Conservation (phyloP, 2,888 invertebrate genomes). For the Anagyrus pseudococci region DNA sequence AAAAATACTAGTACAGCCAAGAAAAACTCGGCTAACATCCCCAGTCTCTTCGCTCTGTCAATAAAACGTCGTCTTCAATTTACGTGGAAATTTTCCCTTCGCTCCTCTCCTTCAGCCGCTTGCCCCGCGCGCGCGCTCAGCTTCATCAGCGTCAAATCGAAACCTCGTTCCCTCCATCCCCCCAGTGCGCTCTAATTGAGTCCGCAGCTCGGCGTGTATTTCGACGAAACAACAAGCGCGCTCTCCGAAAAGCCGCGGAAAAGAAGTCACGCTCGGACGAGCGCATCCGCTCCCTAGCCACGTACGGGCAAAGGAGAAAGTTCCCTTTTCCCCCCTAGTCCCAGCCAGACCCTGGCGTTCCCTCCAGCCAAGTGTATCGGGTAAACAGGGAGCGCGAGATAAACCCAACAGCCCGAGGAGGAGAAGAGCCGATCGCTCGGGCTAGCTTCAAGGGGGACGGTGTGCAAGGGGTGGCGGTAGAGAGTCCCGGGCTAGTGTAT, state of each 20-base stretch:
- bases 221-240: background rate
- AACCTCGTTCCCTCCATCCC: slow-evolving; percentile 2
- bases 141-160: slow-evolving; percentile 13
- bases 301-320: no score
- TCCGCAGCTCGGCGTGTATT: background rate
- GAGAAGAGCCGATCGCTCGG: background rate
- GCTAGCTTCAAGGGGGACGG: no score
- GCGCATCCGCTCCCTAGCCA: no score
- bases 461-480: background rate
- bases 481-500: background rate
- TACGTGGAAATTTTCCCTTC: no score
- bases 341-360: no score
- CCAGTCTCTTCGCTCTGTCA: no score
- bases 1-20: no score
- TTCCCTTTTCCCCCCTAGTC: background rate
- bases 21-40: no score
- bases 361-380: slow-evolving; percentile 16
- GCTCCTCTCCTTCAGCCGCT: no score
- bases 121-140: no score
- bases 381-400: slow-evolving; percentile 11
- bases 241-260: background rate
- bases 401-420: slow-evolving; percentile 5
- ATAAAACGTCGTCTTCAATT: no score
- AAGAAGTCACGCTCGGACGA: background rate
- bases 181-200: slow-evolving; percentile 11